Percentiles rank a stretch among this genome's conserved stretches.
These are phyloP conservation scores for Poecilia picta DNA, from an alignment of 2,797 vertebrate species.

Conservation along the genomic window DNA sequence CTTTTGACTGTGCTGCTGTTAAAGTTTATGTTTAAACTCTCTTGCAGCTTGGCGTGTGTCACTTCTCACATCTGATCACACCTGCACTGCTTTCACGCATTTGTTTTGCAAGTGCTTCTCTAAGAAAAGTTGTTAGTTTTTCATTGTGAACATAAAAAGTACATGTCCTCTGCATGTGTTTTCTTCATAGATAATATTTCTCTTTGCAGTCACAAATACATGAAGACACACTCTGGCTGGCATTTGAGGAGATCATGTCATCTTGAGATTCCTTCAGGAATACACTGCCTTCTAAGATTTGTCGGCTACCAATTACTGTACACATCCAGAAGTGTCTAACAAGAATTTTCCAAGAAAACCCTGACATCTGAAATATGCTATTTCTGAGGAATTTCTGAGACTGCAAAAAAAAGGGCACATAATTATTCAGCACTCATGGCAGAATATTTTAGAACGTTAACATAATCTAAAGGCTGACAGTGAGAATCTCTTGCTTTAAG, in stretches of 20 bases:
- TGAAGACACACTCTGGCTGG: constrained; percentile 7
- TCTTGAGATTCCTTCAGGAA: constrained; percentile 5
- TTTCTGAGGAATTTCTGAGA: constrained; percentile 14
- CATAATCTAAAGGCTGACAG: constrained; percentile 8
- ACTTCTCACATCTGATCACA: constrained; percentile 26
- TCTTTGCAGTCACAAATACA: constrained; percentile 5
- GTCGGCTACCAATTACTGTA: not conserved
- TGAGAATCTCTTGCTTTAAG: not conserved
- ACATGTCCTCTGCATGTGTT: constrained; percentile 1
- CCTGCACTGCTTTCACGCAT: not conserved
- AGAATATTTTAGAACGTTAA: not conserved
- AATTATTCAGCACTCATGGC: constrained; percentile 5
- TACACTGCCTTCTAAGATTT: not conserved
- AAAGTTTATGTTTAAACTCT: constrained; percentile 10
- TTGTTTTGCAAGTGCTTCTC: not conserved
- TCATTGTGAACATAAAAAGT: constrained; percentile 16
- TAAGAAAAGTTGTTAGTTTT: constrained; percentile 3
- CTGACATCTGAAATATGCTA: constrained; percentile 5
- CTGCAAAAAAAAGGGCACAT: not conserved
- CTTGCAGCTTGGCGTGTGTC: constrained; percentile 24
- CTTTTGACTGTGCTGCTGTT: constrained; percentile 18
- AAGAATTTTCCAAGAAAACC: not conserved
- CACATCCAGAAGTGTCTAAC: not conserved
- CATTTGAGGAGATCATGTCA: constrained; percentile 14
- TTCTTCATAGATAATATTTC: constrained; percentile 15